Conservation (phyloP, 2,113 vertebrate species). For the Ellobius talpinus region DNA sequence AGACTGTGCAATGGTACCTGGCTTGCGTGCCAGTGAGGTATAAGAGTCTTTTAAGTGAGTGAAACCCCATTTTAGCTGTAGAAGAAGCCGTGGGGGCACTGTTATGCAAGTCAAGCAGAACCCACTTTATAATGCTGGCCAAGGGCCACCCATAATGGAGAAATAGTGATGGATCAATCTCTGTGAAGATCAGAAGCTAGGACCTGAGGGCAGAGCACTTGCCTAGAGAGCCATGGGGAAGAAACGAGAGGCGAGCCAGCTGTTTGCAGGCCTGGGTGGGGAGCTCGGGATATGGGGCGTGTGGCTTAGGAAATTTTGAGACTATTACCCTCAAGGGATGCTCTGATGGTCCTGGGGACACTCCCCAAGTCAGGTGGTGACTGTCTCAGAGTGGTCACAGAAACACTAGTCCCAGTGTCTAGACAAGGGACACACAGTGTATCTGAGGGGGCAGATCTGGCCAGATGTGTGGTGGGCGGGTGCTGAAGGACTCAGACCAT, state of each 20-base stretch:
- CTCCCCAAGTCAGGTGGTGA: fast-evolving
- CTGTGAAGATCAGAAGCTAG: constrained; percentile 35
- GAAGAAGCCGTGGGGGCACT: constrained; percentile 1
- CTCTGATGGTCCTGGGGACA: neutral
- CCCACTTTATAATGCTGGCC: constrained; percentile 50
- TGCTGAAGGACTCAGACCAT: neutral
- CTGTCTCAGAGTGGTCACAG: neutral
- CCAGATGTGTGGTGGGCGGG: neutral
- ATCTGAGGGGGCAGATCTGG: too few relatives aligned
- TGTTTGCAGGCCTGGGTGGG: neutral
- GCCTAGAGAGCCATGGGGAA: neutral
- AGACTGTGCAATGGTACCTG: neutral
- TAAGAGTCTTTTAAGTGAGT: neutral
- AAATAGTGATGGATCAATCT: constrained; percentile 81
- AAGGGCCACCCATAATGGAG: constrained; percentile 50
- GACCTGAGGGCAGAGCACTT: constrained; percentile 59
- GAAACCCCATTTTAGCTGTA: neutral
- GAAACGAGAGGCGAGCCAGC: neutral
- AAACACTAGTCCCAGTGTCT: neutral
- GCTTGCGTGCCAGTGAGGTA: fast-evolving
- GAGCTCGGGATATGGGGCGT: neutral
- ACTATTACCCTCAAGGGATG: neutral
- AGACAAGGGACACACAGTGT: fast-evolving
- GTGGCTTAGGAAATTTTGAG: neutral
- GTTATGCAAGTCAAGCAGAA: neutral